Evolutionary conservation across 2,797 vertebrate genomes (phyloP).

Genomic region (Falco concolor): DNA sequence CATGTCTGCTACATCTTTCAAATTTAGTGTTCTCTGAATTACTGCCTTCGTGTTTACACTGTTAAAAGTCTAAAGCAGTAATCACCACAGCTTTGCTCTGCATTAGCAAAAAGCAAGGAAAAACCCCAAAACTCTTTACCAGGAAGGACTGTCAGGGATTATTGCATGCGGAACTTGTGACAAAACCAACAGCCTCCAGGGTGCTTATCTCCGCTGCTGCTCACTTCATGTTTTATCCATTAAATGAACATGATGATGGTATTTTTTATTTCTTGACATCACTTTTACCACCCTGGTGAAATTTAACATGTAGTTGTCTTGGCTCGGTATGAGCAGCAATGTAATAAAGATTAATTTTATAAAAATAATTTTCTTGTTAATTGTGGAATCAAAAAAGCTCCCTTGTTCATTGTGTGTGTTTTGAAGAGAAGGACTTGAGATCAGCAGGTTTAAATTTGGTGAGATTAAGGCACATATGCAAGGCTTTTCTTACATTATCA

Average conservation of each 20-base stretch:
- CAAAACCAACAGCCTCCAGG: constrained; percentile 31
- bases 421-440: constrained; percentile 38
- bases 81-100: constrained; percentile 31
- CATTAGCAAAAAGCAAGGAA: neutral
- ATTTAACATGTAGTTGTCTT: neutral
- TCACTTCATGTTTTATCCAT: constrained; percentile 29
- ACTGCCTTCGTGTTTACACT: constrained; percentile 51
- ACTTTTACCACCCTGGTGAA: neutral
- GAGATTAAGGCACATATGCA: constrained; percentile 1
- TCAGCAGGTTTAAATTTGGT: constrained; percentile 54
- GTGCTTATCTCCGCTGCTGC: neutral
- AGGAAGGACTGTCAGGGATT: constrained; percentile 27
- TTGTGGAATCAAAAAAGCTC: constrained; percentile 12
- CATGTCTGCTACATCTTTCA: neutral
- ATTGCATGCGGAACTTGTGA: neutral
- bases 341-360: constrained; percentile 59
- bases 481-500: constrained; percentile 2
- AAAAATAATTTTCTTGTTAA: constrained; percentile 64
- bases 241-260: neutral
- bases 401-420: constrained; percentile 26
- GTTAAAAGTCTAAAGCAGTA: constrained; percentile 52
- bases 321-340: constrained; percentile 17
- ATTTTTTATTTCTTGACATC: constrained; percentile 36
- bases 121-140: neutral
- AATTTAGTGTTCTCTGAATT: constrained; percentile 58